phyloP scores from a whole-genome alignment of 2,113 vertebrate genomes.

The Rattus rattus region DNA sequence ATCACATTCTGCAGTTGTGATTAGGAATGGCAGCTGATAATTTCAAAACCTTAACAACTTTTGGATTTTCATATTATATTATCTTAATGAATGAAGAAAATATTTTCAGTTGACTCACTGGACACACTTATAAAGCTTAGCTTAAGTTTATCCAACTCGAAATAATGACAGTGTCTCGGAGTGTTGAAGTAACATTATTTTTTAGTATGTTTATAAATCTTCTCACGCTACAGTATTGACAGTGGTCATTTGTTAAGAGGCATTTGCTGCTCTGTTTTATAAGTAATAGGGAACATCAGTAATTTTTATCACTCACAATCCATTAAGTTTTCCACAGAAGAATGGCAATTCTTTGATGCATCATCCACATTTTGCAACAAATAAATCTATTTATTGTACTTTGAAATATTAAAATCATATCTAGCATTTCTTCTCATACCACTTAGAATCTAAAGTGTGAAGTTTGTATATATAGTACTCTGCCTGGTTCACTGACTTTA shows the following conservation, averaged over 20 bases:
- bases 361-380: not conserved
- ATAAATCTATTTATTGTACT: not conserved
- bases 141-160: not conserved
- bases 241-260: not conserved
- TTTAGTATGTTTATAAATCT: not conserved
- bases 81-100: not conserved
- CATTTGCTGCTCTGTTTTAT: not conserved
- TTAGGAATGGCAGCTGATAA: not conserved
- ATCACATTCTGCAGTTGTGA: not conserved
- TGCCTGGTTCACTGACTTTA: not conserved
- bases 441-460: not conserved
- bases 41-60: not conserved
- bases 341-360: not conserved
- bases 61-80: not conserved
- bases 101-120: not conserved
- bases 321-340: not conserved
- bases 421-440: not conserved
- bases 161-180: not conserved
- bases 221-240: not conserved
- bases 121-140: not conserved
- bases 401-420: not conserved
- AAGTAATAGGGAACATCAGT: not conserved
- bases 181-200: not conserved
- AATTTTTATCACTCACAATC: not conserved
- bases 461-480: not conserved